Conservation (phyloP, 2,113 vertebrate genomes). For the Excalfactoria chinensis region DNA sequence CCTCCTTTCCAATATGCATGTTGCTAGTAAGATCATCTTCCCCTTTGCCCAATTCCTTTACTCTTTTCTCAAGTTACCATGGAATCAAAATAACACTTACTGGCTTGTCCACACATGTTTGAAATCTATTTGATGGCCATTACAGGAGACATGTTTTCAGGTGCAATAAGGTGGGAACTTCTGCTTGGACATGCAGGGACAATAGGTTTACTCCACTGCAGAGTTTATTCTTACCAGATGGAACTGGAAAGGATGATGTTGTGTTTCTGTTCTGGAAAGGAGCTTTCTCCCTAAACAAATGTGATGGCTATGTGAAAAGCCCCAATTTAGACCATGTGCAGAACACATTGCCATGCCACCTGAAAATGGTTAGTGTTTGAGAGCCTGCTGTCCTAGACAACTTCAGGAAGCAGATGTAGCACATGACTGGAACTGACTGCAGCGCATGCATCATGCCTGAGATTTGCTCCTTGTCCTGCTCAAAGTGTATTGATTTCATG, state of each 20-base stretch:
- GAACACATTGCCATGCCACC: conserved; percentile 1
- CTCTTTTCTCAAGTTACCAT: neutral
- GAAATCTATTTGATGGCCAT: neutral
- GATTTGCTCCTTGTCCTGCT: neutral
- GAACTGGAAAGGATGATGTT: neutral
- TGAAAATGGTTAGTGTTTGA: neutral
- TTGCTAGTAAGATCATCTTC: neutral
- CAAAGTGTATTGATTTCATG: neutral
- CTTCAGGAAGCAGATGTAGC: neutral
- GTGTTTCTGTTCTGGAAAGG: neutral
- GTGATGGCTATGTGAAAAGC: conserved; percentile 19
- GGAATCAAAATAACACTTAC: neutral
- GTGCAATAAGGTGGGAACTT: conserved; percentile 22
- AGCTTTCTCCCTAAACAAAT: conserved; percentile 16
- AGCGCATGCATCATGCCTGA: neutral
- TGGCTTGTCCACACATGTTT: neutral
- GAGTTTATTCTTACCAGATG: conserved; percentile 44
- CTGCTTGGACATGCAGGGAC: neutral
- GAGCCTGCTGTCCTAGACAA: neutral
- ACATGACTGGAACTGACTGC: neutral
- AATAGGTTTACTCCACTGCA: neutral
- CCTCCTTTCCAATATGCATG: neutral
- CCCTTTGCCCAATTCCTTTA: neutral
- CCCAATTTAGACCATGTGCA: conserved; percentile 20
- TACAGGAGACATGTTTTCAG: conserved; percentile 18